Evolutionary conservation across 2,113 vertebrate genomes (phyloP), one percentile per base, ranked within the genome.

Genomic region (Mormyrus lacerda): DNA sequence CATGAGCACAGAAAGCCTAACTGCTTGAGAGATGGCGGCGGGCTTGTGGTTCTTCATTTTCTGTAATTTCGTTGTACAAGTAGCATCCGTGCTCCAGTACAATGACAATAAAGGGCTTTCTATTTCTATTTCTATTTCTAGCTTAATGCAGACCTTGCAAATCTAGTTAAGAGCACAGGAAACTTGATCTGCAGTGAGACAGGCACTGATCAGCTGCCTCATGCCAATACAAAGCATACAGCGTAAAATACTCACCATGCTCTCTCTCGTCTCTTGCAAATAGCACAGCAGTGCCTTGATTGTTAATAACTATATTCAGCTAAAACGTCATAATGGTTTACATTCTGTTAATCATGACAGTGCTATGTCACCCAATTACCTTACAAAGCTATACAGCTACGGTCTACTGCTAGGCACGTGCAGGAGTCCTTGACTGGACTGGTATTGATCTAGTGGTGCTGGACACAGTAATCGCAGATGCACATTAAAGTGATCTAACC

Each of bases 171-270:
- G 2, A 21, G 39, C 48, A 83, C 48, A 89, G 4, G n/a, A 89
- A 27, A 35, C 39, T 8, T 35, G 39, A 31, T 61, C 21, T 53
- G 9, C 8, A 82, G 15, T n/a, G 9, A 31, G 61, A 44, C 55
- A 47, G 42, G 39, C 44, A 76, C 4, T 19, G 21, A 73, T n/a
- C 27, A 48, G 42, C 42, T 51, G 35, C 44, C 24, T 65, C 13
- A 24, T 39, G 88, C 7, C 7, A 39, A 88, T 87, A 31, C 7
- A 21, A 51, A 82, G 6, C 4, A 27, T 31, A 35, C 19, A 5
- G 24, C 13, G 31, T 55, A 79, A 89, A 89, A 89, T 89, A 79
- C 53, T 82, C 65, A 88, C 4, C 76, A 53, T 89, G 35, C 1
- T 89, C 79, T 42, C 35, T 31, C 42, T 42, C 73, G 13, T 58